Evolutionary conservation across 2,797 vertebrate species (phyloP).

Genomic region (Squalus acanthias): DNA sequence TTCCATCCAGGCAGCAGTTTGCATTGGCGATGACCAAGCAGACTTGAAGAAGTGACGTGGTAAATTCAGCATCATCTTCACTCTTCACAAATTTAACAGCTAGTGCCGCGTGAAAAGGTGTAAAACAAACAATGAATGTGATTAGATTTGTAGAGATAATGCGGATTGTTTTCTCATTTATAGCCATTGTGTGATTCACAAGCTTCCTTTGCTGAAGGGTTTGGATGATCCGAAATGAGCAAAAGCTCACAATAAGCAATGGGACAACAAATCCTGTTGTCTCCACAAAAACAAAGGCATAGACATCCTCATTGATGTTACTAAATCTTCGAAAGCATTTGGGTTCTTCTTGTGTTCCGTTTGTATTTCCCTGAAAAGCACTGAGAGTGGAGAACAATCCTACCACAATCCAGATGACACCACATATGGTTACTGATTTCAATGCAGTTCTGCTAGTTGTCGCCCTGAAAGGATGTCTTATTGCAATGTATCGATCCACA

Average conservation of each 20-base stretch:
- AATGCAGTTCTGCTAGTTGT: constrained; percentile 49
- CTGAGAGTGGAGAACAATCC: neutral
- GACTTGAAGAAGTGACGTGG: neutral
- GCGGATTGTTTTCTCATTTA: neutral
- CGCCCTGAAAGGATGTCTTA: constrained; percentile 54
- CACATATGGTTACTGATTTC: constrained; percentile 48
- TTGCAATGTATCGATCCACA: constrained; percentile 52
- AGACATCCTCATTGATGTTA: accelerated
- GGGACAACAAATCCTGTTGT: constrained; percentile 49
- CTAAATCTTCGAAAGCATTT: constrained; percentile 51
- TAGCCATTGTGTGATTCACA: neutral
- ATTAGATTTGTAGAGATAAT: neutral
- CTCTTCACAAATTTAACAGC: neutral
- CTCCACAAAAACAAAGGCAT: constrained; percentile 41
- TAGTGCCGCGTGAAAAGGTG: neutral
- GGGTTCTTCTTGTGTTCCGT: constrained; percentile 23
- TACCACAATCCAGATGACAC: constrained; percentile 50
- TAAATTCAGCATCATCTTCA: neutral
- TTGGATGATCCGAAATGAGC: constrained; percentile 51
- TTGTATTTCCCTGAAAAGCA: constrained; percentile 39
- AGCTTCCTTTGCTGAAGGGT: constrained; percentile 45
- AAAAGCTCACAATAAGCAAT: constrained; percentile 48
- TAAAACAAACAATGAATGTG: neutral
- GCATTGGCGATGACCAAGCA: constrained; percentile 59
- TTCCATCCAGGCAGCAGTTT: constrained; percentile 71